phyloP scores from a whole-genome alignment of 2,113 vertebrate species.

The Elgaria multicarinata region DNA sequence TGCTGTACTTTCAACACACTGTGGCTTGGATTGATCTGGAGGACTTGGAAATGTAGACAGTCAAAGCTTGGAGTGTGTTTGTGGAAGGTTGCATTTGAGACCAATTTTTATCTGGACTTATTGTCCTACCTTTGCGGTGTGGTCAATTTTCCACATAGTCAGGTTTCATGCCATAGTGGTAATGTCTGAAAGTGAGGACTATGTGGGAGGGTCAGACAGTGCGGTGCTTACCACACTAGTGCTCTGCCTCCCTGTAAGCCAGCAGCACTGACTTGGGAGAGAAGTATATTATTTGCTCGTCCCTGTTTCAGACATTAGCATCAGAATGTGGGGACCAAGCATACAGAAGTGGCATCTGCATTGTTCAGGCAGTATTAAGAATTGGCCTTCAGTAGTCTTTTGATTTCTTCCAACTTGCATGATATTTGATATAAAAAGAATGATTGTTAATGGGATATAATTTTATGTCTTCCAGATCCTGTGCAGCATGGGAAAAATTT shows the following conservation, averaged over 20 bases:
- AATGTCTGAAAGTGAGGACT: neutral
- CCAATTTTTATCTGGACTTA: neutral
- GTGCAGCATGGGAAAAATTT: conserved; percentile 84
- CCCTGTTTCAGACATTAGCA: neutral
- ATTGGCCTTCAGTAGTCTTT: neutral
- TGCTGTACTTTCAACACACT: no score
- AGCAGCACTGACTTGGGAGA: neutral
- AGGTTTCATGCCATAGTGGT: neutral
- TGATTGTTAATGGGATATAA: neutral
- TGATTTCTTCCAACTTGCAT: neutral
- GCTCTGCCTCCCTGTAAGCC: neutral
- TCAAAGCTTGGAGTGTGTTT: neutral
- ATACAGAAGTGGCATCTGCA: neutral
- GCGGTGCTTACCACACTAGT: neutral
- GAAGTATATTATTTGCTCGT: neutral
- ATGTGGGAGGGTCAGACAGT: neutral
- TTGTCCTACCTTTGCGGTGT: neutral
- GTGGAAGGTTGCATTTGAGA: neutral
- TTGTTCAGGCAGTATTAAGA: no score
- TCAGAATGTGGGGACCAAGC: no score
- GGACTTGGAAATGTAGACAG: neutral
- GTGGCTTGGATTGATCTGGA: neutral
- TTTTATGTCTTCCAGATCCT: conserved; percentile 81
- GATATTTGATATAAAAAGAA: neutral
- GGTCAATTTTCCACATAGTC: neutral